These are phyloP conservation scores for Meta bourneti DNA, from an alignment of 2,888 invertebrate genomes.

Conservation along the genomic window DNA sequence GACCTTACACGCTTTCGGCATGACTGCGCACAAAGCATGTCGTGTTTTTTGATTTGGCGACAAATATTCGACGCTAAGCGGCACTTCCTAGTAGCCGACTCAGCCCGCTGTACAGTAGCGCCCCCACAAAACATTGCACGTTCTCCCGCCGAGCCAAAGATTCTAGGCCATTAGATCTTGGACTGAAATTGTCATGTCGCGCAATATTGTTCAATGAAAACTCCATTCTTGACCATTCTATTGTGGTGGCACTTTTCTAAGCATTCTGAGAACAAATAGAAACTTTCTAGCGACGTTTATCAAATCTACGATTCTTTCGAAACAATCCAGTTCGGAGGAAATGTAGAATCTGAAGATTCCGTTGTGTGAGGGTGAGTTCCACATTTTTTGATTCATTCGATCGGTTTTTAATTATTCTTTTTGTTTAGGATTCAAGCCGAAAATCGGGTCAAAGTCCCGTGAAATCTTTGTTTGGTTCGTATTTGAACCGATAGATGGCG, in stretches of 20 bases:
- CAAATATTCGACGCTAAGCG: slow-evolving; percentile 8
- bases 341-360: not conserved
- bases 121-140: slow-evolving; percentile 46
- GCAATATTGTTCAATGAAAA: not conserved
- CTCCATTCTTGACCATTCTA: slow-evolving; percentile 1
- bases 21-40: no score
- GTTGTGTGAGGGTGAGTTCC: slow-evolving; percentile 14
- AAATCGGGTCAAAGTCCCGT: not conserved
- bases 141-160: slow-evolving; percentile 12
- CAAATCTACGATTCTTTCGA: not conserved
- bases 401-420: not conserved
- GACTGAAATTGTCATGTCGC: slow-evolving; percentile 10
- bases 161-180: not conserved
- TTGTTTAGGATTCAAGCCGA: not conserved
- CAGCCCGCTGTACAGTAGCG: not conserved
- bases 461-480: not conserved
- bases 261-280: not conserved
- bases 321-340: not conserved
- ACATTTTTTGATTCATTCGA: not conserved
- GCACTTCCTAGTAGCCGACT: not conserved
- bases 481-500: slow-evolving; percentile 24
- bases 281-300: not conserved
- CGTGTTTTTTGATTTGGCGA: not conserved
- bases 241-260: not conserved
- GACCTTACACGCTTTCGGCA: no score